Percentiles rank a stretch among this genome's conserved stretches.
These are phyloP conservation scores for Umimayanthus chanpuru DNA, from an alignment of 92 coral and sea anemone genomes.

Conservation along the genomic window DNA sequence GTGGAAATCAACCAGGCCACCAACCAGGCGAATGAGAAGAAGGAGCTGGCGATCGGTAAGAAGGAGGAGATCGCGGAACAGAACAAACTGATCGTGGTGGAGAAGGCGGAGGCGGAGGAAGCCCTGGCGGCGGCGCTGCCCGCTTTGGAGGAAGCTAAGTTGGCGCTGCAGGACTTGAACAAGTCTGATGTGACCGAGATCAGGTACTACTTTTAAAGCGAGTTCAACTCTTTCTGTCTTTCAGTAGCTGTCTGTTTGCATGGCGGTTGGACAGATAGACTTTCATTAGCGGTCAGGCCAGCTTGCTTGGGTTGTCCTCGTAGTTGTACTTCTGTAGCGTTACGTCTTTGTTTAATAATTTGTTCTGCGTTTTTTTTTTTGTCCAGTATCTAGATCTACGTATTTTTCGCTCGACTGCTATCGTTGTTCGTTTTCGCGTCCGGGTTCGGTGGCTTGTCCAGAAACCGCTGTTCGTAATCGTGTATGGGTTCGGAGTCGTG, in stretches of 20 bases:
- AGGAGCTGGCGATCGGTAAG: conserved; percentile 93
- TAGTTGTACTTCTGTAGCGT: too few species aligned
- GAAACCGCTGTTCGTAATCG: too few species aligned
- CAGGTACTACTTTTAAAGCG: conserved; percentile 54
- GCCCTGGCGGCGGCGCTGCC: conserved; percentile 94
- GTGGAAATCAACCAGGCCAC: conserved; percentile 91
- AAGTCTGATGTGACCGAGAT: conserved; percentile 99
- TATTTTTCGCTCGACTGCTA: too few species aligned
- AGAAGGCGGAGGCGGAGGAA: conserved; percentile 95
- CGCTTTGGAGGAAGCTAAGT: conserved; percentile 93
- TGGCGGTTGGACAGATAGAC: too few species aligned
- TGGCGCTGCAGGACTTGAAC: conserved; percentile 95
- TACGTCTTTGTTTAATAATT: too few species aligned
- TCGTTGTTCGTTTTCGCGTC: not conserved
- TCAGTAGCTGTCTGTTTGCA: too few species aligned
- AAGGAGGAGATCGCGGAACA: conserved; percentile 92
- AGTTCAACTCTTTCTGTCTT: not conserved
- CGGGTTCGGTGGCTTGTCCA: not conserved
- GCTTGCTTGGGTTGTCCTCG: not conserved
- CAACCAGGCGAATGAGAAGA: conserved; percentile 91
- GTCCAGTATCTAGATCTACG: too few species aligned
- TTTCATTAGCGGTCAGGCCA: not conserved
- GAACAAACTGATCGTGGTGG: conserved; percentile 86
- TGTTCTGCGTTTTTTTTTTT: too few species aligned
- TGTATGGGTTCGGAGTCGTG: not conserved